A percentile compares a stretch with the other conserved stretches of the same genome.
Conservation (phyloP, 2,797 vertebrate genomes). For the Syngnathus rostellatus region DNA sequence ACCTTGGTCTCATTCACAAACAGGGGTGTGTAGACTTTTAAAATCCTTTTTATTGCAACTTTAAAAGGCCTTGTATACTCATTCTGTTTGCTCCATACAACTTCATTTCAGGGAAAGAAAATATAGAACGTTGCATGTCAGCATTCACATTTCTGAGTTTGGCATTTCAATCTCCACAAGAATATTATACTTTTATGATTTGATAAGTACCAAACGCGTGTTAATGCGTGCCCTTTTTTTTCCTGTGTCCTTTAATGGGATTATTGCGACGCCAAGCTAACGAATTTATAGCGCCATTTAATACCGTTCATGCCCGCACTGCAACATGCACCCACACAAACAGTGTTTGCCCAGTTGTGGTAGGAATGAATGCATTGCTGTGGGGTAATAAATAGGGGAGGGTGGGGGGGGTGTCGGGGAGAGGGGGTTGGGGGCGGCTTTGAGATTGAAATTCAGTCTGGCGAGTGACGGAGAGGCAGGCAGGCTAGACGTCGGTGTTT, state of each 20-base stretch:
- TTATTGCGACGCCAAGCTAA: background rate
- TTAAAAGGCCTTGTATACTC: background rate
- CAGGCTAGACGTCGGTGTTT: slow-evolving; percentile 64
- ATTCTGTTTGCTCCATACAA: background rate
- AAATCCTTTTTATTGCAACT: background rate
- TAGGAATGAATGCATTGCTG: slow-evolving; percentile 55
- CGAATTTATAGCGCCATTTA: background rate
- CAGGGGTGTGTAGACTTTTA: background rate
- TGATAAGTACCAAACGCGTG: background rate
- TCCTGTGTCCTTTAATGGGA: slow-evolving; percentile 1
- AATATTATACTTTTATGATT: background rate
- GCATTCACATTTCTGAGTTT: background rate
- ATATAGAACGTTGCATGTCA: background rate
- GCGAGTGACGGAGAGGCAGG: slow-evolving; percentile 56
- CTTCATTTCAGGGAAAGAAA: background rate
- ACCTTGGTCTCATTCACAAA: background rate
- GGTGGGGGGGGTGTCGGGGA: slow-evolving; percentile 46
- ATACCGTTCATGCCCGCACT: slow-evolving; percentile 16
- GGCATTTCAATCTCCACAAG: background rate
- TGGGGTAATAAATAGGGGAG: slow-evolving; percentile 66
- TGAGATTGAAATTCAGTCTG: slow-evolving; percentile 71
- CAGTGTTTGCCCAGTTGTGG: slow-evolving; percentile 30
- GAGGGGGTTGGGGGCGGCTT: slow-evolving; percentile 37
- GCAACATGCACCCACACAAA: background rate
- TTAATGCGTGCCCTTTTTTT: background rate